Base-by-base conservation (phyloP, 2,888 invertebrate species). In the Andrena dorsata region DNA sequence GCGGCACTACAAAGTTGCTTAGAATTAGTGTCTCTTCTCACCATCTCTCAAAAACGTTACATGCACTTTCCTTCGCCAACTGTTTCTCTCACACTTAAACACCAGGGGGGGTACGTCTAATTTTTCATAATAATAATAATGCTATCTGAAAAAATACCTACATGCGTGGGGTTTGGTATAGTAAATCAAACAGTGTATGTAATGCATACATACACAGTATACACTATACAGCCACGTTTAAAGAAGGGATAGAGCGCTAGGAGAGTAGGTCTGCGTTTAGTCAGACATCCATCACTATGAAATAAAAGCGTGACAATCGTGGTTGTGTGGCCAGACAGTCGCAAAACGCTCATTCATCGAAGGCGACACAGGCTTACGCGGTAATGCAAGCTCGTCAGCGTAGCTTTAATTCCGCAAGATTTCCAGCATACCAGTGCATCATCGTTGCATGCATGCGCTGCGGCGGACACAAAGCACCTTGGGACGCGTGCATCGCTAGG, bases 391-490 rank as follows among this genome's bases (percentile, higher is more conserved):
- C 61, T 26, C 66, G 80, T 81, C 81, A 49, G 28, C 30, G 68
- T 60, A n/a, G 81, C 70, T 74, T 82, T 81, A 81, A 81, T 81
- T 60, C 82, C 70, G 26, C 74, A 65, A 74, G 74, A 81, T 70
- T 74, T 81, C 65, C 82, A 53, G 41, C 74, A 47, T 68, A 51
- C 66, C 47, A 28, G 26, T 35, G 70, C 63, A 49, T 23, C 2
- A 10, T 26, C 13, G 70, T 23, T 60, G 49, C 28, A 61, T 26
- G 32, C 49, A 23, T 66, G 49, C 80, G 58, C 63, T n/a, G 63
- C 5, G 56, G 16, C 26, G 56, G n/a, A 6, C 30, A 51, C 68
- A 81, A 68, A 63, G 53, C 56, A 30, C 49, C 32, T n/a, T 10
- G 28, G 56, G 28, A 47, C 5, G 41, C 80, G 30, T 26, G 56